Conservation (phyloP, 2,113 vertebrate species). For the Oncorhynchus keta region DNA sequence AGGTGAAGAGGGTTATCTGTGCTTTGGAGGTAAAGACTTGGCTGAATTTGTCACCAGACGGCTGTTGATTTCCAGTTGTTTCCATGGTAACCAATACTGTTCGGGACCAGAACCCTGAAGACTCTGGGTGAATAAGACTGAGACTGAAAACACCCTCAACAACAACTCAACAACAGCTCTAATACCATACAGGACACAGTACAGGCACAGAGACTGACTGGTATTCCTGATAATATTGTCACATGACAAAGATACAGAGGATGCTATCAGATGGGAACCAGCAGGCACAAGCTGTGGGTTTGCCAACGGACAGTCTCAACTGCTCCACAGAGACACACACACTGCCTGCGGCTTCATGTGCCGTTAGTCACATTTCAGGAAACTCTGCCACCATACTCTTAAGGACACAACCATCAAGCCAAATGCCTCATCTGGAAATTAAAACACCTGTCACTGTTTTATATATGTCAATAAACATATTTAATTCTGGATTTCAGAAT, state of each 20-base stretch:
- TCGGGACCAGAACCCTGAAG: background rate
- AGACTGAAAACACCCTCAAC: background rate
- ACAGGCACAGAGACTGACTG: background rate
- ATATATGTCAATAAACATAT: constrained; percentile 34
- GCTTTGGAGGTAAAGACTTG: background rate
- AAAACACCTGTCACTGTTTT: constrained; percentile 9
- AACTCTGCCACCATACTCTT: background rate
- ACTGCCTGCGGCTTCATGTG: constrained; percentile 56
- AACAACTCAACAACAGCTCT: background rate
- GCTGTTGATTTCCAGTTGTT: constrained; percentile 13
- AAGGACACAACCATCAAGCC: background rate
- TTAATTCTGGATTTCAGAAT: constrained; percentile 17
- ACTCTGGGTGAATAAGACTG: background rate
- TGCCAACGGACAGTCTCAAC: constrained; percentile 35
- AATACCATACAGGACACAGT: too few relatives aligned
- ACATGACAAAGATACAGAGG: background rate
- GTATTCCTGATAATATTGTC: background rate
- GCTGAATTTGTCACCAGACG: constrained; percentile 11
- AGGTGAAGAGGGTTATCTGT: constrained; percentile 16
- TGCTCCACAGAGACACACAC: constrained; percentile 35
- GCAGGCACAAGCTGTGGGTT: constrained; percentile 45
- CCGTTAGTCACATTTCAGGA: constrained; percentile 20
- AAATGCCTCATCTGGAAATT: background rate
- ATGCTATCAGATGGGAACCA: constrained; percentile 34
- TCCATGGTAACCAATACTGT: constrained; percentile 25